These are phyloP conservation scores for Hylyphantes graminicola DNA, from an alignment of 1,140 invertebrate genomes.

Conservation along the genomic window DNA sequence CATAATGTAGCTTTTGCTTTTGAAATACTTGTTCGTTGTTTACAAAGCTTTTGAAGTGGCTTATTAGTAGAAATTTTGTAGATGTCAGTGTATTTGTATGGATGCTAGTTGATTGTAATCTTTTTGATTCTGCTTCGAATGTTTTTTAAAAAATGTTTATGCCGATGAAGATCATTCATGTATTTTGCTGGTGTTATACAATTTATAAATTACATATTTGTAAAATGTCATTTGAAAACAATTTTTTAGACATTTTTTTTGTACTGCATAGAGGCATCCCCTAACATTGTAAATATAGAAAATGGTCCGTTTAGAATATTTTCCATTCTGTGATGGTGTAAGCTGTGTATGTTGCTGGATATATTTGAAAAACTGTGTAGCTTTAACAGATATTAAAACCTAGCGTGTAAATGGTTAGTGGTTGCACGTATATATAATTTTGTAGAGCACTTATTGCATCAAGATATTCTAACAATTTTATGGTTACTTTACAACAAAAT, in stretches of 20 bases:
- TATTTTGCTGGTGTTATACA: background rate
- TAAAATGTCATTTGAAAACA: background rate
- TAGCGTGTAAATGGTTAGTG: slow-evolving; percentile 40
- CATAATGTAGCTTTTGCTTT: slow-evolving; percentile 19
- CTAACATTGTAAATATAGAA: slow-evolving; percentile 1
- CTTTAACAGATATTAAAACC: background rate
- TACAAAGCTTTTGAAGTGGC: slow-evolving; percentile 60
- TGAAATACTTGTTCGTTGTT: slow-evolving; percentile 33
- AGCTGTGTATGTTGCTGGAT: slow-evolving; percentile 5
- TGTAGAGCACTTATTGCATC: slow-evolving; percentile 29
- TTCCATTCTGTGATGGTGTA: slow-evolving; percentile 27
- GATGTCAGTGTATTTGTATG: slow-evolving; percentile 29
- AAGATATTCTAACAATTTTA: background rate
- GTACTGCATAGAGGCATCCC: background rate
- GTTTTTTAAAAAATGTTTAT: background rate
- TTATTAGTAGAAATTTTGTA: slow-evolving; percentile 38
- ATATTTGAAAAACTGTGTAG: slow-evolving; percentile 1
- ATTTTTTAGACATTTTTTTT: background rate
- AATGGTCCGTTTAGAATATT: background rate
- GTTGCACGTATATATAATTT: slow-evolving; percentile 33
- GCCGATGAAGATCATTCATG: too few relatives aligned
- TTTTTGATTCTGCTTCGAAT: slow-evolving; percentile 16
- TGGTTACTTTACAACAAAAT: background rate
- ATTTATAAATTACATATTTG: background rate
- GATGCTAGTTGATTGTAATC: slow-evolving; percentile 36